Evolutionary conservation across 1,140 invertebrate species (phyloP).

Genomic region (Patella vulgata): DNA sequence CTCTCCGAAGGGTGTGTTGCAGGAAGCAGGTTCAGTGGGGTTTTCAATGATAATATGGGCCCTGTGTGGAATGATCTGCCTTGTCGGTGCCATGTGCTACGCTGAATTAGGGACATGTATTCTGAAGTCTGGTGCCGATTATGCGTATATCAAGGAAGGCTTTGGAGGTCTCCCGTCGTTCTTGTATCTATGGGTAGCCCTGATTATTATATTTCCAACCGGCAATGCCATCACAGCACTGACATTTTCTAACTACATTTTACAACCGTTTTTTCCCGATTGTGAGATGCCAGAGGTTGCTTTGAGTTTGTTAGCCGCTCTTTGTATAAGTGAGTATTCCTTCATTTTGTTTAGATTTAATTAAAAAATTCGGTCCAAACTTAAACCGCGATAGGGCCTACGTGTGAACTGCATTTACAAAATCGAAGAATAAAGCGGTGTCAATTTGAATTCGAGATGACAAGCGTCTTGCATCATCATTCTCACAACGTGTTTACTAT

Average conservation of each 20-base stretch:
- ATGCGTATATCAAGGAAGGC: conserved; percentile 92
- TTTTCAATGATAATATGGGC: conserved; percentile 92
- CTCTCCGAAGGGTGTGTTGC: conserved; percentile 89
- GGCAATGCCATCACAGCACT: conserved; percentile 96
- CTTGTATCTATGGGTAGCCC: conserved; percentile 90
- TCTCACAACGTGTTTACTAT: too few relatives aligned
- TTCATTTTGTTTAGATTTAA: too few relatives aligned
- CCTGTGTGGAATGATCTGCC: conserved; percentile 76
- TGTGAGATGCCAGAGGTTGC: conserved; percentile 48
- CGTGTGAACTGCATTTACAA: too few relatives aligned
- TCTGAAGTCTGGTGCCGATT: conserved; percentile 95
- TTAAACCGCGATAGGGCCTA: too few relatives aligned
- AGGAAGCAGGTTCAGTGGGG: conserved; percentile 85
- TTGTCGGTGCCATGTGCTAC: conserved; percentile 91
- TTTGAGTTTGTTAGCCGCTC: conserved; percentile 47
- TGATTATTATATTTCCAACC: conserved; percentile 77
- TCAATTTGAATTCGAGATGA: too few relatives aligned
- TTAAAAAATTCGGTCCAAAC: too few relatives aligned
- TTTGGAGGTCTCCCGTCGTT: conserved; percentile 90
- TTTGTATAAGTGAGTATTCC: conserved; percentile 62
- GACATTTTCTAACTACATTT: conserved; percentile 94
- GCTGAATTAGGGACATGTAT: conserved; percentile 95
- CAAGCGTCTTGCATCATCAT: too few relatives aligned
- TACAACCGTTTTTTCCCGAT: conserved; percentile 86
- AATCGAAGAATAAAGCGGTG: too few relatives aligned